phyloP scores from a whole-genome alignment of 1,140 invertebrate species.

The Pantala flavescens region DNA sequence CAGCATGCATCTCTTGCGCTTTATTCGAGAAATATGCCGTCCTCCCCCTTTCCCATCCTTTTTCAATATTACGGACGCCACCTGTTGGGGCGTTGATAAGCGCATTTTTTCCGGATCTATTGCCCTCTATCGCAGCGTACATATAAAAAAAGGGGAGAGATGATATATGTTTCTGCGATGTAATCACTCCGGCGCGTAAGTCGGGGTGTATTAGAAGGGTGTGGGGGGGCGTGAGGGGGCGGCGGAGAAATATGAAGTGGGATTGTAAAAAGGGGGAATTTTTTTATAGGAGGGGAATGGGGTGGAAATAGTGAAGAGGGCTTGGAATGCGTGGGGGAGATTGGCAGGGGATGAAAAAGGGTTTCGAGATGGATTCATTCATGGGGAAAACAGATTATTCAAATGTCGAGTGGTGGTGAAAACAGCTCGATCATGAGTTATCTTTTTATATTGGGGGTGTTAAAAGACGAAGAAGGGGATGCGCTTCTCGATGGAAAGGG shows the following conservation, averaged over 20 bases:
- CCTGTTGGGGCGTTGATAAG: constrained; percentile 7
- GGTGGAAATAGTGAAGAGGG: not conserved
- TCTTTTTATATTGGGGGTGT: too few relatives aligned
- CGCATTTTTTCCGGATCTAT: not conserved
- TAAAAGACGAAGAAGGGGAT: too few relatives aligned
- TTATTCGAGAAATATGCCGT: too few relatives aligned
- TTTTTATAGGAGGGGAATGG: not conserved
- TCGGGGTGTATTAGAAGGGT: not conserved
- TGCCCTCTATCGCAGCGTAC: not conserved
- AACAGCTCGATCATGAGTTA: too few relatives aligned
- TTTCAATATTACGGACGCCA: constrained; percentile 5
- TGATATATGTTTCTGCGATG: not conserved
- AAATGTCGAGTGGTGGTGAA: too few relatives aligned
- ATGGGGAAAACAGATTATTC: too few relatives aligned
- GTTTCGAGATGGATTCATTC: too few relatives aligned
- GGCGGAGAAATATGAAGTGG: not conserved
- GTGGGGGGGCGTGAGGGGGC: not conserved
- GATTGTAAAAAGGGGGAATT: not conserved
- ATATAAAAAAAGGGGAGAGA: not conserved
- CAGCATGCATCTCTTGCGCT: too few relatives aligned
- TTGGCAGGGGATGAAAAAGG: too few relatives aligned
- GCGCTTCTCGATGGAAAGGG: too few relatives aligned
- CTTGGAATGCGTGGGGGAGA: not conserved
- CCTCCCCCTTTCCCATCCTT: not conserved
- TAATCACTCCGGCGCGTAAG: constrained; percentile 8